Evolutionary conservation across 2,113 vertebrate species (phyloP).

Genomic region (Taxidea taxus): DNA sequence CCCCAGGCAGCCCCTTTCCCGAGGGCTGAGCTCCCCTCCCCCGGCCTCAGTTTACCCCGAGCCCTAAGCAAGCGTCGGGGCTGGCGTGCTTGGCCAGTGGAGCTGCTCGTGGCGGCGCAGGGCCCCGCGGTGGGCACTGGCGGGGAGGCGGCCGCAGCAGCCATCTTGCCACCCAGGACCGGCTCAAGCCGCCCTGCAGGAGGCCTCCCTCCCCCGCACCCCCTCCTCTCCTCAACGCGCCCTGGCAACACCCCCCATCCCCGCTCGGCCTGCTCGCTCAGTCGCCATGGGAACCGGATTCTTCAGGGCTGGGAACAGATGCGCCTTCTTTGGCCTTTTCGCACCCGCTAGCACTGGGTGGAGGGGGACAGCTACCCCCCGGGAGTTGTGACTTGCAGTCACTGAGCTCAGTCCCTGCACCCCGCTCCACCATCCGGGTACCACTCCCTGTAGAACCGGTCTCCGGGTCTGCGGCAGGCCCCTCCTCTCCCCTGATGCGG

Average conservation of each 20-base stretch:
- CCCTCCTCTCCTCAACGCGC: slow-evolving; percentile 2
- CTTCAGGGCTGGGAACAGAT: slow-evolving; percentile 58
- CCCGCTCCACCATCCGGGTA: background rate
- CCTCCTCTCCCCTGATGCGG: background rate
- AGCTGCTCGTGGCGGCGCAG: background rate
- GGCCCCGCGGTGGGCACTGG: background rate
- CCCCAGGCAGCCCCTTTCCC: background rate
- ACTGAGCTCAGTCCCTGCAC: background rate
- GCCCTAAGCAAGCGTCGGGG: background rate
- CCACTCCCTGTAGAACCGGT: no score
- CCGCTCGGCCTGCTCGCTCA: slow-evolving; percentile 1
- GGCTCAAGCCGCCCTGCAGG: slow-evolving; percentile 25
- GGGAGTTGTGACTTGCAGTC: background rate
- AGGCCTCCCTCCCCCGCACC: slow-evolving; percentile 41
- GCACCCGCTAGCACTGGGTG: background rate
- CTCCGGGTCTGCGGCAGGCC: background rate
- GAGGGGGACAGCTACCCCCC: background rate
- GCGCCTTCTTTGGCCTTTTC: slow-evolving; percentile 58
- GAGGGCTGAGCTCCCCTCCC: background rate
- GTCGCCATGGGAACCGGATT: slow-evolving; percentile 72
- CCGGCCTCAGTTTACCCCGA: slow-evolving; percentile 1
- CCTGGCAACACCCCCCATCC: slow-evolving; percentile 44
- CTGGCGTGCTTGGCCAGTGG: background rate
- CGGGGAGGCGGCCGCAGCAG: slow-evolving; percentile 34
- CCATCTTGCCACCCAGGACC: slow-evolving; percentile 58